phyloP scores from a whole-genome alignment of 2,797 vertebrate genomes.

The Anableps anableps region DNA sequence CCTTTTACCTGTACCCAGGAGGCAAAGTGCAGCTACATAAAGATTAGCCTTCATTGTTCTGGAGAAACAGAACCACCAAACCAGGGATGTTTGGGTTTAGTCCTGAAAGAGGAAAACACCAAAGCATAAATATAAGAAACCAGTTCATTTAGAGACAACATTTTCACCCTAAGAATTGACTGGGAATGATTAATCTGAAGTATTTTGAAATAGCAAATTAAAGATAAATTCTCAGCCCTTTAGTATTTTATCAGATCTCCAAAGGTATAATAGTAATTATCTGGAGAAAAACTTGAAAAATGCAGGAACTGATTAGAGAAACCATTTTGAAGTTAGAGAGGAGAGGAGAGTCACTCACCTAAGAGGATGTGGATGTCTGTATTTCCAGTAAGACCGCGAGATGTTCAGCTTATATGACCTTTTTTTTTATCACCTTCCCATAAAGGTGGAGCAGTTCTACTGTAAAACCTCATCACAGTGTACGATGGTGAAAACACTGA shows the following conservation, averaged over 20 bases:
- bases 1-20: constrained; percentile 8
- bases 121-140: background rate
- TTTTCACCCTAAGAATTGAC: background rate
- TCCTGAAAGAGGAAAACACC: background rate
- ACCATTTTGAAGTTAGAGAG: background rate
- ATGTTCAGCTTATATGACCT: background rate
- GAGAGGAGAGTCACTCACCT: background rate
- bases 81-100: background rate
- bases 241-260: background rate
- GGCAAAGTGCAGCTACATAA: background rate
- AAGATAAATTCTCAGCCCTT: background rate
- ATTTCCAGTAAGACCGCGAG: background rate
- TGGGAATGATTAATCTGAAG: background rate
- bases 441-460: background rate
- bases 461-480: background rate
- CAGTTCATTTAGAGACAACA: background rate
- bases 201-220: background rate
- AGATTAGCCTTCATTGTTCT: background rate
- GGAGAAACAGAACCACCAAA: background rate
- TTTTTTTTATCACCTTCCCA: background rate
- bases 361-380: background rate
- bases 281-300: background rate
- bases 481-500: background rate
- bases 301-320: background rate
- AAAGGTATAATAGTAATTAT: background rate